phyloP scores from a whole-genome alignment of 2,888 invertebrate species.

The Caenorhabditis afra region DNA sequence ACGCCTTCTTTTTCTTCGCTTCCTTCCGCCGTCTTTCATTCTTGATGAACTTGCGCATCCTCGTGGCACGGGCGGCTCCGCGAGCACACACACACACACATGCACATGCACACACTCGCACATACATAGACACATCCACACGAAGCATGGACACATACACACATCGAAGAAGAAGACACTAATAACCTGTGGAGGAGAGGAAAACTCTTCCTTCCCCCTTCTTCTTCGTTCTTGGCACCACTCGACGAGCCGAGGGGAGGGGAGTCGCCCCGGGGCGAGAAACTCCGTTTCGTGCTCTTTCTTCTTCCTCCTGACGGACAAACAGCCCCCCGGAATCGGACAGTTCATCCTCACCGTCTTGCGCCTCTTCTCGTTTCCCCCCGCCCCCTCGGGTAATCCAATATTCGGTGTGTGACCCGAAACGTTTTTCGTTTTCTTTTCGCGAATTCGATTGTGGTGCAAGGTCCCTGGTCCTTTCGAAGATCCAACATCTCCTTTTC shows the following conservation, averaged over 20 bases:
- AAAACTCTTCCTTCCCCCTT: constrained; percentile 33
- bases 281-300: constrained; percentile 30
- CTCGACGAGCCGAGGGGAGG: constrained; percentile 22
- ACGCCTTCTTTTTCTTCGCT: neutral
- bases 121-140: constrained; percentile 31
- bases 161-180: constrained; percentile 45
- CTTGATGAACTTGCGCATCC: constrained; percentile 45
- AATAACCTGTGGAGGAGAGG: constrained; percentile 52
- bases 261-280: constrained; percentile 31
- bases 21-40: constrained; percentile 29
- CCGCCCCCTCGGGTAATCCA: constrained; percentile 40
- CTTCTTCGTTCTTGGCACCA: constrained; percentile 33
- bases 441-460: neutral
- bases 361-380: constrained; percentile 13
- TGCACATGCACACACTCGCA: constrained; percentile 40
- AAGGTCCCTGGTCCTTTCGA: neutral
- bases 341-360: constrained; percentile 41
- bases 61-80: neutral
- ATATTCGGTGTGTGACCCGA: constrained; percentile 51
- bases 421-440: constrained; percentile 34
- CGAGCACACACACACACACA: constrained; percentile 26
- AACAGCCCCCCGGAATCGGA: constrained; percentile 12
- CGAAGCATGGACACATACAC: too few species aligned
- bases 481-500: neutral
- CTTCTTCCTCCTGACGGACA: constrained; percentile 22